These are phyloP conservation scores for Chelon labrosus DNA, from an alignment of 2,797 vertebrate species.

Conservation along the genomic window DNA sequence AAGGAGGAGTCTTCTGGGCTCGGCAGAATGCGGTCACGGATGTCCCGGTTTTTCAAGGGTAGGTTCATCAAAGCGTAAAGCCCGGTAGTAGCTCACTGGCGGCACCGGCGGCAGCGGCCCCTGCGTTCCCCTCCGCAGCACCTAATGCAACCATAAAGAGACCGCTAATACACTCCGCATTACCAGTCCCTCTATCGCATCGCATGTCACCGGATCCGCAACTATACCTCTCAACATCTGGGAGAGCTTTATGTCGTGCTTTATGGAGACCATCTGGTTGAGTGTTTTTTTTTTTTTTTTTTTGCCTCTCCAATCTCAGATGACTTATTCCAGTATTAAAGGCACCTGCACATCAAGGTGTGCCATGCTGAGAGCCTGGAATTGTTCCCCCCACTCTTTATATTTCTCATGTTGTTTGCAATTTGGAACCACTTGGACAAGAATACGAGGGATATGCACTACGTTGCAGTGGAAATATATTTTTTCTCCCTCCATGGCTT, in stretches of 20 bases:
- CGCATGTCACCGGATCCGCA: slow-evolving; percentile 76
- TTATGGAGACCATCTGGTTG: slow-evolving; percentile 80
- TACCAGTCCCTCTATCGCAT: slow-evolving; percentile 73
- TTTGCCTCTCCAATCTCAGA: slow-evolving; percentile 66
- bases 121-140: slow-evolving; percentile 69
- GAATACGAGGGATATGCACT: slow-evolving; percentile 39
- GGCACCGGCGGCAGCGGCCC: slow-evolving; percentile 38
- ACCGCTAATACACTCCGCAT: slow-evolving; percentile 80
- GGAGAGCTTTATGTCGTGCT: slow-evolving; percentile 74
- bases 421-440: slow-evolving; percentile 53
- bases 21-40: slow-evolving; percentile 68
- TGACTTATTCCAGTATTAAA: slow-evolving; percentile 79
- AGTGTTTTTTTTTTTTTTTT: slow-evolving; percentile 46
- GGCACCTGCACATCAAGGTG: slow-evolving; percentile 76
- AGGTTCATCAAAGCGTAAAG: slow-evolving; percentile 83
- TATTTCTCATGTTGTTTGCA: slow-evolving; percentile 57
- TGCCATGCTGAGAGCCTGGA: slow-evolving; percentile 45
- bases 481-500: slow-evolving; percentile 1
- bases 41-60: slow-evolving; percentile 82
- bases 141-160: slow-evolving; percentile 81
- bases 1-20: slow-evolving; percentile 71
- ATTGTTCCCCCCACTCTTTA: slow-evolving; percentile 61
- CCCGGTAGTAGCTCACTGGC: slow-evolving; percentile 68
- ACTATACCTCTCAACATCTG: slow-evolving; percentile 78
- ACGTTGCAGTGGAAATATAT: slow-evolving; percentile 45